Conservation (phyloP, 1,140 invertebrate species). For the Heliconius himera region DNA sequence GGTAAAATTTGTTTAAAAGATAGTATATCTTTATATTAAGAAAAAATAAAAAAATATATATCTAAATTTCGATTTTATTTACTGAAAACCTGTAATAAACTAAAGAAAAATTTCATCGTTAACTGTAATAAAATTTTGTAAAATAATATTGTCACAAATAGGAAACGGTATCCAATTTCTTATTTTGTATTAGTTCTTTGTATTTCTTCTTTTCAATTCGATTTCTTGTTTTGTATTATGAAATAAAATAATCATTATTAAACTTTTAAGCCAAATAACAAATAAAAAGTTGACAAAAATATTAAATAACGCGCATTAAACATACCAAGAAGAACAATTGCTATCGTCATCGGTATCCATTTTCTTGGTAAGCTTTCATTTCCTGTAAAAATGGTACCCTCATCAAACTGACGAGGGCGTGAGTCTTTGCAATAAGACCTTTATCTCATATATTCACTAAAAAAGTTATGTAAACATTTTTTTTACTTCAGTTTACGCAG, state of each 20-base stretch:
- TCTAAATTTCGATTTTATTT: no score
- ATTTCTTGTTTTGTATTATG: no score
- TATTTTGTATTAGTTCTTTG: no score
- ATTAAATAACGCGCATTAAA: background rate
- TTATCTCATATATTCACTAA: background rate
- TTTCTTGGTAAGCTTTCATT: constrained; percentile 14
- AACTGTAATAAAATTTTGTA: background rate
- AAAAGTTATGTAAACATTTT: background rate
- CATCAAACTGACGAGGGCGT: constrained; percentile 23
- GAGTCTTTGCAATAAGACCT: background rate
- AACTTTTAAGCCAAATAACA: background rate
- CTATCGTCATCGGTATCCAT: background rate
- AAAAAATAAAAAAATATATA: background rate
- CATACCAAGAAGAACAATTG: background rate
- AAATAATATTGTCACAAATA: background rate
- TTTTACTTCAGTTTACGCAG: background rate
- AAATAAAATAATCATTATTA: no score
- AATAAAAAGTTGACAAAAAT: background rate
- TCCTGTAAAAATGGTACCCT: constrained; percentile 23
- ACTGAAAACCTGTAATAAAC: no score
- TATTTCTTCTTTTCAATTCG: no score
- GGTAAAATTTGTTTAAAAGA: constrained; percentile 78
- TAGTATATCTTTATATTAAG: background rate
- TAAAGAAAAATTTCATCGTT: no score
- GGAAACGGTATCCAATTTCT: no score